Conservation (phyloP, 2,113 vertebrate species). For the Tricholaema leucomelas region DNA sequence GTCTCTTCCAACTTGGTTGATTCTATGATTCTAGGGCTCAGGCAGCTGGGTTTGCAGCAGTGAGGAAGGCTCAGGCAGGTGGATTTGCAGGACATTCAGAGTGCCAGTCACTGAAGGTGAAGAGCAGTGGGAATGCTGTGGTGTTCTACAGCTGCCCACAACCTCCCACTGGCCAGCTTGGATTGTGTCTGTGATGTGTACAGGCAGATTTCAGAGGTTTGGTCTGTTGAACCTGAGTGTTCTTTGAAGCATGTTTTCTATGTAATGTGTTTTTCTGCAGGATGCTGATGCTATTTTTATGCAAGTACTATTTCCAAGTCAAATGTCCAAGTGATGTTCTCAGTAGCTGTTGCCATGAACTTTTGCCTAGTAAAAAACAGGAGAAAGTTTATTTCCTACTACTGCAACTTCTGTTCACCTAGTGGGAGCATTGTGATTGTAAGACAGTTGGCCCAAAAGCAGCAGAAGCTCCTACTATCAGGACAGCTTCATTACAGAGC, state of each 20-base stretch:
- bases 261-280: slow-evolving; percentile 2
- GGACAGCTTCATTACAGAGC: slow-evolving; percentile 38
- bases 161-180: background rate
- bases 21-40: too few relatives aligned
- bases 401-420: slow-evolving; percentile 39
- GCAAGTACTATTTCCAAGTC: slow-evolving; percentile 2
- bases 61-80: background rate
- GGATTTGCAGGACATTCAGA: background rate
- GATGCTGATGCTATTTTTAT: slow-evolving; percentile 6
- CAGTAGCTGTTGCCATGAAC: background rate
- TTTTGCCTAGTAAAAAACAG: slow-evolving; percentile 29
- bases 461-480: slow-evolving; percentile 33
- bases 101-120: background rate
- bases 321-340: background rate
- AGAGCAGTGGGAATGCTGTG: background rate
- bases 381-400: slow-evolving; percentile 36
- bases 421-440: slow-evolving; percentile 42
- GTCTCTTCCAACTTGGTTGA: too few relatives aligned
- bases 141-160: background rate
- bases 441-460: slow-evolving; percentile 27
- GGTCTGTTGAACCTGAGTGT: background rate
- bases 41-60: background rate
- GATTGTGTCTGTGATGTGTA: background rate
- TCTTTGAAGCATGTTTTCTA: slow-evolving; percentile 8
- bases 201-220: background rate